phyloP scores from a whole-genome alignment of 2,888 invertebrate species.

The Acleris sparsana region DNA sequence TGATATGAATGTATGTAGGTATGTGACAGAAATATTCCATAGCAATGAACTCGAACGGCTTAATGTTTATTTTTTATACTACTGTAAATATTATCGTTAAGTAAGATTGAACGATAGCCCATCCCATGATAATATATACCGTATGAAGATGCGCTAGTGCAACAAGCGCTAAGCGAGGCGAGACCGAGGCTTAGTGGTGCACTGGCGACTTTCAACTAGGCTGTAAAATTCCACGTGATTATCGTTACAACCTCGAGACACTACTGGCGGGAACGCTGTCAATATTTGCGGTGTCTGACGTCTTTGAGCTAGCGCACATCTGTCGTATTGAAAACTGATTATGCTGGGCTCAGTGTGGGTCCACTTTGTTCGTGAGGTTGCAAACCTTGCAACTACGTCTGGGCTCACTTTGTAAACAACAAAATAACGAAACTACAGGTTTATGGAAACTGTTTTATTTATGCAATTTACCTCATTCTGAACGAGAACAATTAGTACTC shows the following conservation, averaged over 20 bases:
- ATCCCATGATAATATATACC: too few species aligned
- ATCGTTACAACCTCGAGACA: conserved; percentile 40
- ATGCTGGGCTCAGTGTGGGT: conserved; percentile 16
- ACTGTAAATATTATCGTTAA: too few species aligned
- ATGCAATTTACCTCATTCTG: too few species aligned
- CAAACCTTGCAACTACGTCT: conserved; percentile 6
- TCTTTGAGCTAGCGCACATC: conserved; percentile 44
- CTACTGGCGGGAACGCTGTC: conserved; percentile 50
- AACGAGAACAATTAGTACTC: too few species aligned
- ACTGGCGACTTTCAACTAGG: conserved; percentile 21
- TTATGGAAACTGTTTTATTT: too few species aligned
- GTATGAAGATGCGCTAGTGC: too few species aligned
- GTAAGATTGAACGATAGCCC: too few species aligned
- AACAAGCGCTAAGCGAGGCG: too few species aligned
- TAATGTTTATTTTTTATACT: too few species aligned
- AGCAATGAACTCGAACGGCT: not conserved
- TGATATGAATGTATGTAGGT: not conserved
- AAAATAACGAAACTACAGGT: too few species aligned
- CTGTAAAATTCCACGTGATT: conserved; percentile 45
- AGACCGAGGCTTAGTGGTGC: conserved; percentile 6
- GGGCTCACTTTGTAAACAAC: too few species aligned
- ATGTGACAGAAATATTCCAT: conserved; percentile 4
- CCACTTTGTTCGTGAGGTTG: conserved; percentile 8
- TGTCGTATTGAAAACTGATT: conserved; percentile 37
- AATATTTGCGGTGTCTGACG: conserved; percentile 63